Evolutionary conservation across 2,888 invertebrate species (phyloP).

Genomic region (Ophion costatus): DNA sequence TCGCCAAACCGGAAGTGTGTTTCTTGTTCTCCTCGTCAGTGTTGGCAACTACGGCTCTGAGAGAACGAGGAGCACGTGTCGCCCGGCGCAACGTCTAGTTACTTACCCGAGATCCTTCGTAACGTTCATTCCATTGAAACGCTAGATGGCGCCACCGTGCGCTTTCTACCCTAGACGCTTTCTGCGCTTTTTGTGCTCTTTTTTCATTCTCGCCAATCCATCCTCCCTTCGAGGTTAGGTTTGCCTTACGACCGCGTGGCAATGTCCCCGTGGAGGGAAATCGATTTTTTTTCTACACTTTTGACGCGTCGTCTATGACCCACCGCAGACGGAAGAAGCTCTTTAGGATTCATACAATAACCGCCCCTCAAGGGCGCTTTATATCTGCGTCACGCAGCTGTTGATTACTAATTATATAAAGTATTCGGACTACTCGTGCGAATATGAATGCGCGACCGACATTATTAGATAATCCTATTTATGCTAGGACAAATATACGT

Average conservation of each 20-base stretch:
- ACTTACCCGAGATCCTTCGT: background rate
- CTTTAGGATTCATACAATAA: conserved; percentile 3
- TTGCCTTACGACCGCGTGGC: conserved; percentile 57
- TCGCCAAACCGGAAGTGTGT: conserved; percentile 7
- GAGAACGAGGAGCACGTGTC: background rate
- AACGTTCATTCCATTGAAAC: background rate
- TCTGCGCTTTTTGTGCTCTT: background rate
- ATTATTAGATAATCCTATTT: conserved; percentile 59
- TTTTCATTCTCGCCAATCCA: background rate
- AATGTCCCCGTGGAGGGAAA: conserved; percentile 42
- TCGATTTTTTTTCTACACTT: conserved; percentile 20
- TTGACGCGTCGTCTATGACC: conserved; percentile 20
- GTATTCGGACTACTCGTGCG: conserved; percentile 47
- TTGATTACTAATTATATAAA: conserved; percentile 52
- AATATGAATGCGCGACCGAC: conserved; percentile 56
- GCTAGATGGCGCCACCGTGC: conserved; percentile 42
- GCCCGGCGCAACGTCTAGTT: conserved; percentile 21
- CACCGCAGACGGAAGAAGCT: conserved; percentile 17
- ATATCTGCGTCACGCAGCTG: conserved; percentile 19
- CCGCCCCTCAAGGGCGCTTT: background rate
- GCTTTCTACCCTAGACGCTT: background rate
- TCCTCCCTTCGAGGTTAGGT: conserved; percentile 60
- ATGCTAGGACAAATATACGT: background rate
- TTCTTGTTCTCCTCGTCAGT: conserved; percentile 12
- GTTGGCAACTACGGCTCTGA: conserved; percentile 25